Base-by-base conservation (phyloP, 2,113 vertebrate genomes). In the Amphiprion percula region DNA sequence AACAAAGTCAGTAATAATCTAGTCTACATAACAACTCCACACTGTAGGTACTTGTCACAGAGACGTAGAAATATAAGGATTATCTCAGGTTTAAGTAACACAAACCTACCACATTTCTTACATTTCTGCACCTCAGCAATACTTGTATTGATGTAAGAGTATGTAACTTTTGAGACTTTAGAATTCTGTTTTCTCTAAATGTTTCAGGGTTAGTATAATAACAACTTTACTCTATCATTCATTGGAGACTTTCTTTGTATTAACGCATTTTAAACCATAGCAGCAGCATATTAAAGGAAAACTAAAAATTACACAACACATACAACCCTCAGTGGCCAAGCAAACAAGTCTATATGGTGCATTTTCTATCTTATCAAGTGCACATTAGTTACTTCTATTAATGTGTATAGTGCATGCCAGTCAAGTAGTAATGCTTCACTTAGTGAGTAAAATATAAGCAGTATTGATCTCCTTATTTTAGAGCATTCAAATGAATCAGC, bases 121-220 rank as follows among this genome's bases (percentile, higher is more conserved):
- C 28, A 30, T 30, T 30, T 30, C 30, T 30, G 30, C 6, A 6
- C 30, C 30, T 4, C 6, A 30, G 30, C 30, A 30, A 30, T 30
- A 6, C 30, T 47, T 67, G 41, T 68, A 87, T 82, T 68, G 70
- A 56, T 78, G 41, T 69, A 69, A 68, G 46, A 74, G 46, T 62
- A 49, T 60, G 16, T 72, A 62, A 33, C 39, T 41, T 5, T 12
- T 60, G 16, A 69, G 58, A 33, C 39, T 3, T 44, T 4, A 17
- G 24, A 7, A 37, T 33, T 8, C 30, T 66, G 23, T 16, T 52
- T 30, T 23, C 37, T 39, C 21, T 30, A 41, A 72, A 49, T 56
- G 7, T 52, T 54, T 23, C 3, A 24, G 11, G 26, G 54, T 44
- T 75, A 30, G 7, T 24, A 37, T 37, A 9, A 37, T 37, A 8